Percentiles rank a stretch among this genome's conserved stretches.
These are phyloP conservation scores for Rhopilema esculentum DNA, from an alignment of 30 jellyfish, hydroid and myxozoan species.

Conservation along the genomic window DNA sequence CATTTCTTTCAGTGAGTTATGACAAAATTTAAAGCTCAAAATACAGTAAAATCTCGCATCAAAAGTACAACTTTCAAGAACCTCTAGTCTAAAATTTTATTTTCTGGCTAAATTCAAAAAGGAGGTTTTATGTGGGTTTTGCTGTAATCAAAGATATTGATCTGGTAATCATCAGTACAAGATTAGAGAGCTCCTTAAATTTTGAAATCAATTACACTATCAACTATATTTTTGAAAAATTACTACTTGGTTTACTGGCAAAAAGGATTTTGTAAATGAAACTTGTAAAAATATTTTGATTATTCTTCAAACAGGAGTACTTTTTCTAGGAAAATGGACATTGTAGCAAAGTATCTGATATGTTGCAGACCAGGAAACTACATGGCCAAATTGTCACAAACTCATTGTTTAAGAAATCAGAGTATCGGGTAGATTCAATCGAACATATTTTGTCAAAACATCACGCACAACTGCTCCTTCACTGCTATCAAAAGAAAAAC, in stretches of 20 bases:
- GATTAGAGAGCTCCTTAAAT: neutral
- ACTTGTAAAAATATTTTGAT: neutral
- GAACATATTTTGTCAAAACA: slow-evolving; percentile 43
- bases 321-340: neutral
- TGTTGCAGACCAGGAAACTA: neutral
- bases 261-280: neutral
- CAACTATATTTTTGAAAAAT: neutral
- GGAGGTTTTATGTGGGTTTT: neutral
- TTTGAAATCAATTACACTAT: neutral
- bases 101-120: neutral
- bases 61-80: neutral
- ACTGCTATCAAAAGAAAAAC: slow-evolving; percentile 42
- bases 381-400: slow-evolving; percentile 12
- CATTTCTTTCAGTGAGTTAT: neutral
- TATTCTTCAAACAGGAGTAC: neutral
- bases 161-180: neutral
- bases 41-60: neutral
- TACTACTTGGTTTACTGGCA: neutral
- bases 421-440: slow-evolving; percentile 42
- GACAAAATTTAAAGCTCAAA: neutral
- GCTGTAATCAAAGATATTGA: neutral
- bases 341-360: neutral
- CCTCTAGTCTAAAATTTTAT: neutral
- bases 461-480: slow-evolving; percentile 43
- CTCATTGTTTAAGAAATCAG: slow-evolving; percentile 8